phyloP scores from a whole-genome alignment of 2,113 vertebrate genomes.

The Tupaia tana region DNA sequence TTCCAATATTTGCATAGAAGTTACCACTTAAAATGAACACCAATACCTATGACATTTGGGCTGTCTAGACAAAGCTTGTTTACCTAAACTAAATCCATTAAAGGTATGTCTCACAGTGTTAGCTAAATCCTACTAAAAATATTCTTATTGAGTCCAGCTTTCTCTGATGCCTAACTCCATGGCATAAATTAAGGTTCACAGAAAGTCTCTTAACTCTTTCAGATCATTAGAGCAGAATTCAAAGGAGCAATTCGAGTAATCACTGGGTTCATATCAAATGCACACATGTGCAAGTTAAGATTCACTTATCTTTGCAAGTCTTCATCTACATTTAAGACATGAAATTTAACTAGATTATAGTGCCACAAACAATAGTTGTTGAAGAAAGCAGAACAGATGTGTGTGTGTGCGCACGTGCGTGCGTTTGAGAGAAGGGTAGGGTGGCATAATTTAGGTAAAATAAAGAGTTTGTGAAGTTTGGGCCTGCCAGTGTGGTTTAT shows the following conservation, averaged over 20 bases:
- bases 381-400: constrained; percentile 1
- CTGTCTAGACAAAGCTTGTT: constrained; percentile 84
- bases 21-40: constrained; percentile 83
- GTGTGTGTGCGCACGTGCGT: neutral
- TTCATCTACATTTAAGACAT: constrained; percentile 30
- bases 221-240: constrained; percentile 26
- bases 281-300: constrained; percentile 3
- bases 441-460: neutral
- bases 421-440: neutral
- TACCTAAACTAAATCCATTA: constrained; percentile 84
- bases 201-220: constrained; percentile 78
- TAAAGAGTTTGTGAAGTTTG: constrained; percentile 16
- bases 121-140: constrained; percentile 81
- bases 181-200: constrained; percentile 76
- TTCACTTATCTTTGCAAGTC: constrained; percentile 38
- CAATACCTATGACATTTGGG: constrained; percentile 82
- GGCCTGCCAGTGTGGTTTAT: neutral
- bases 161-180: constrained; percentile 68
- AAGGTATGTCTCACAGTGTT: constrained; percentile 80
- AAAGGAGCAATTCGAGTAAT: constrained; percentile 7
- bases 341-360: constrained; percentile 44
- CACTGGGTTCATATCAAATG: constrained; percentile 52
- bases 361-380: neutral
- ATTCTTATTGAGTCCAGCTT: constrained; percentile 75
- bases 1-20: constrained; percentile 76